Conservation (phyloP, 1,140 invertebrate species). For the Magallana angulata region DNA sequence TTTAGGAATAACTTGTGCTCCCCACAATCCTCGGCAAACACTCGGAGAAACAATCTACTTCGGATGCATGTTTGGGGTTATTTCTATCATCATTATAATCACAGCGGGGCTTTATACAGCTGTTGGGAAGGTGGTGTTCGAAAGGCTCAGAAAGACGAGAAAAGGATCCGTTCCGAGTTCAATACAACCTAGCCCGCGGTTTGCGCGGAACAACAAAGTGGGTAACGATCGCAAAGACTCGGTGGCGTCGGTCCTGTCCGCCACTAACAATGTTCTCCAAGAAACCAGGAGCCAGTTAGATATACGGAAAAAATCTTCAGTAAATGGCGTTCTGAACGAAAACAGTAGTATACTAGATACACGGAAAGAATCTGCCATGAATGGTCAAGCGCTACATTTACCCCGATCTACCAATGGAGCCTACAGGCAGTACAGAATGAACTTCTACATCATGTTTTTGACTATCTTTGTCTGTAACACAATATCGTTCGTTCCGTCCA, state of each 20-base stretch:
- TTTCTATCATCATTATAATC: not conserved
- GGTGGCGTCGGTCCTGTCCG: not conserved
- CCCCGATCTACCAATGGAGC: not conserved
- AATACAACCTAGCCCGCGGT: not conserved
- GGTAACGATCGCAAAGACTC: not conserved
- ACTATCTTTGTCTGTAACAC: slow-evolving; percentile 14
- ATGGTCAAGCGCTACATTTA: not conserved
- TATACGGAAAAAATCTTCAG: not conserved
- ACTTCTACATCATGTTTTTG: slow-evolving; percentile 9
- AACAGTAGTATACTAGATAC: too few species aligned
- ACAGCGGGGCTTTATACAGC: not conserved
- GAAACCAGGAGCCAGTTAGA: not conserved
- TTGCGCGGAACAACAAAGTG: not conserved
- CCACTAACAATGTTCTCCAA: not conserved
- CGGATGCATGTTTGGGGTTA: not conserved
- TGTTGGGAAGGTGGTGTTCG: slow-evolving; percentile 2
- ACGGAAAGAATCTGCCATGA: not conserved
- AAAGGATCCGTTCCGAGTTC: not conserved
- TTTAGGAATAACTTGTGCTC: not conserved
- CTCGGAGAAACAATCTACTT: not conserved
- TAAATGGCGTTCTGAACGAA: too few species aligned
- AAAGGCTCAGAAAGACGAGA: not conserved
- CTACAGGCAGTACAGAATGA: not conserved
- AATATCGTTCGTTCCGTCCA: not conserved
- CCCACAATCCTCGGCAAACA: not conserved